Conservation (phyloP, 2,888 invertebrate species). For the Omphaloscelis lunosa region DNA sequence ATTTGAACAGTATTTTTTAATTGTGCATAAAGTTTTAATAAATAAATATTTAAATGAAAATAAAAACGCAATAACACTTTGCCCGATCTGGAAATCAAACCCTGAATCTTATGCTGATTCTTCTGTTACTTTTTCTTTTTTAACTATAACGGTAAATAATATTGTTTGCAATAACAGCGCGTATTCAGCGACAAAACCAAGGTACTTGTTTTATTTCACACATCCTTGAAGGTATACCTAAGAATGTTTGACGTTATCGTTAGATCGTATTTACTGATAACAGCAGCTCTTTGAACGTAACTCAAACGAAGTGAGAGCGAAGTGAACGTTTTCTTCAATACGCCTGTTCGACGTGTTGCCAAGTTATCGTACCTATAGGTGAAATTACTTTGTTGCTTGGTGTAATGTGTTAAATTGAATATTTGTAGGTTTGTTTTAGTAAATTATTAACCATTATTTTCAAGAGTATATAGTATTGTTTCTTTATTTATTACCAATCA, state of each 20-base stretch:
- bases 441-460: not conserved
- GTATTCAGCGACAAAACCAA: not conserved
- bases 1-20: no score
- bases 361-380: not conserved
- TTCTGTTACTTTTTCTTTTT: not conserved
- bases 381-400: not conserved
- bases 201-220: not conserved
- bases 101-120: not conserved
- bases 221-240: not conserved
- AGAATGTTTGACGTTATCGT: conserved; percentile 26
- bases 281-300: conserved; percentile 22
- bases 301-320: conserved; percentile 34
- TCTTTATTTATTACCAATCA: no score
- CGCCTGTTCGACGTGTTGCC: not conserved
- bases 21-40: no score
- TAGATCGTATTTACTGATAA: conserved; percentile 28
- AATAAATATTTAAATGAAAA: no score
- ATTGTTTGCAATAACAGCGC: not conserved
- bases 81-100: not conserved
- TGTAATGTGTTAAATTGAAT: not conserved
- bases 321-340: conserved; percentile 7
- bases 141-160: not conserved
- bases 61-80: not conserved
- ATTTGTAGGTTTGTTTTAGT: not conserved
- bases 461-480: not conserved